Conservation (phyloP, 2,113 vertebrate genomes). For the Chloebia gouldiae region DNA sequence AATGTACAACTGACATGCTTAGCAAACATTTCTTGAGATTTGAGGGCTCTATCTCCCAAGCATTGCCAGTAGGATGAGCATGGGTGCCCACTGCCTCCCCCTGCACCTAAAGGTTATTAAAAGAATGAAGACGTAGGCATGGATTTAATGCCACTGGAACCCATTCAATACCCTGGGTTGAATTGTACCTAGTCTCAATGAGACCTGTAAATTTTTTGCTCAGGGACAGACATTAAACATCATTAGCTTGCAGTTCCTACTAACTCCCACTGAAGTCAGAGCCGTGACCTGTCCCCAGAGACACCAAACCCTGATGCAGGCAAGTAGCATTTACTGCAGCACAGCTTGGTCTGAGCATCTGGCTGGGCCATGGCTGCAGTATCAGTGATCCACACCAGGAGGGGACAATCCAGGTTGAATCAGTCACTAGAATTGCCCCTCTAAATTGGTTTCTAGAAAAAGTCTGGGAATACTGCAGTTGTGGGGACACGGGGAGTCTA, state of each 20-base stretch:
- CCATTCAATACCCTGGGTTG: neutral
- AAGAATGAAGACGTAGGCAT: neutral
- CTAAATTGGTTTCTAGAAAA: neutral
- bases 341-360: neutral
- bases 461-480: neutral
- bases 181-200: neutral
- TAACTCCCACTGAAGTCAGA: neutral
- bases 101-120: neutral
- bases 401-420: neutral
- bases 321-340: neutral
- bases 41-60: neutral
- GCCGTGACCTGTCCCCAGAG: neutral
- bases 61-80: neutral
- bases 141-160: neutral
- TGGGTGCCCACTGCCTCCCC: neutral
- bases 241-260: neutral
- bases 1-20: neutral
- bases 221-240: neutral
- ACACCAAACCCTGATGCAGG: neutral
- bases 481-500: neutral
- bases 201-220: neutral
- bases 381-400: neutral
- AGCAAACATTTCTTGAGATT: conserved; percentile 21
- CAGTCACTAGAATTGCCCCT: fast-evolving
- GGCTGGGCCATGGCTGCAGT: neutral